phyloP scores from a whole-genome alignment of 2,888 invertebrate genomes.

The Macropis europaea region DNA sequence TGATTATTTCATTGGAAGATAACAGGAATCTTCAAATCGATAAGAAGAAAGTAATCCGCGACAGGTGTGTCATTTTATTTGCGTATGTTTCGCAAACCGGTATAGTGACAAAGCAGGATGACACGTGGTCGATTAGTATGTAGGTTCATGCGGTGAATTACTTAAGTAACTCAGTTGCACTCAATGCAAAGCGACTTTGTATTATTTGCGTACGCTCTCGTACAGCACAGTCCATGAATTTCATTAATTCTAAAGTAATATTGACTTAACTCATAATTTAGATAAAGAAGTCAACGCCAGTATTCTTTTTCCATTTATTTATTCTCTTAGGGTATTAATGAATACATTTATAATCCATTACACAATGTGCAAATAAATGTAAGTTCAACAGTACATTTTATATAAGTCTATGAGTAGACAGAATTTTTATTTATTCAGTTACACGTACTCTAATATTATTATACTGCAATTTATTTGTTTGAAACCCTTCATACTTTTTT shows the following conservation, averaged over 20 bases:
- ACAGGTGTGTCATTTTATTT: slow-evolving; percentile 14
- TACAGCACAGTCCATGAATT: neutral
- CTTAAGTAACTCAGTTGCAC: neutral
- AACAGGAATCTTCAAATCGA: neutral
- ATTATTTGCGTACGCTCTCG: neutral
- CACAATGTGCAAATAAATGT: no score
- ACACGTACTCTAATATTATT: no score
- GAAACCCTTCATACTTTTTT: no score
- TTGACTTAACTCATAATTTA: no score
- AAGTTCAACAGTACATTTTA: no score
- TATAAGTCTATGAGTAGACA: no score
- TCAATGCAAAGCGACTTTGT: neutral
- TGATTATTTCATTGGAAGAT: neutral
- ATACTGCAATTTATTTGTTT: no score
- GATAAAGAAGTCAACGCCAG: no score
- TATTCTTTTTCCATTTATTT: no score
- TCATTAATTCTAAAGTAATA: neutral
- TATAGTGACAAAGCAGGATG: neutral
- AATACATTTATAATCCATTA: no score
- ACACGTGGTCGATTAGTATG: slow-evolving; percentile 25
- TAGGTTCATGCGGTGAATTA: slow-evolving; percentile 2
- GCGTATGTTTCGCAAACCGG: slow-evolving; percentile 22
- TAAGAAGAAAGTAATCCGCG: neutral
- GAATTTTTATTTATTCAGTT: no score
- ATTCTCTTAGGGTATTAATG: no score